These are phyloP conservation scores for Macrostomum lignano DNA, from an alignment of 1,140 invertebrate species.

Conservation along the genomic window DNA sequence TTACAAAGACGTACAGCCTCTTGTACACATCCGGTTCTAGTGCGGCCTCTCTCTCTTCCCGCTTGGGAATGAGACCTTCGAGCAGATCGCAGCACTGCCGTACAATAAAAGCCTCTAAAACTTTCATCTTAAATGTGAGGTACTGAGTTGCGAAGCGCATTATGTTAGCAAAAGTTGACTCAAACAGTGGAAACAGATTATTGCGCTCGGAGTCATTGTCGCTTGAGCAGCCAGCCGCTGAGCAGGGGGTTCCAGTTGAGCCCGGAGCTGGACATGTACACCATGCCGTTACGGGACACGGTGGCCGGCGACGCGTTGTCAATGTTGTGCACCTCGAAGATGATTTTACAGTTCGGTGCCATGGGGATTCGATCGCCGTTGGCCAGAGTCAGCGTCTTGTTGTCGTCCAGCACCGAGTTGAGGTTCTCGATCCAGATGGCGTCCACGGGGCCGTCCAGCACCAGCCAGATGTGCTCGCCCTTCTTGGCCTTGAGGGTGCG, in stretches of 20 bases:
- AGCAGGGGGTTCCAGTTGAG: conserved; percentile 53
- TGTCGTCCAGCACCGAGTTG: conserved; percentile 29
- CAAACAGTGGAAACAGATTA: conserved; percentile 37
- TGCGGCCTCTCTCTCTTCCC: conserved; percentile 4
- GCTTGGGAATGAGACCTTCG: neutral
- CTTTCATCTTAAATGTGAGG: conserved; percentile 46
- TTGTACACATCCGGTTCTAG: conserved; percentile 4
- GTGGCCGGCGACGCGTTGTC: conserved; percentile 83
- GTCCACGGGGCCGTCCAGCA: conserved; percentile 28
- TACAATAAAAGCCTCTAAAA: conserved; percentile 64
- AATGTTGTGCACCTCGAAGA: conserved; percentile 82
- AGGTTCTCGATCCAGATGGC: conserved; percentile 30
- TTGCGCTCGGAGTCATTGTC: too few relatives aligned
- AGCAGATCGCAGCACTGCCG: conserved; percentile 30
- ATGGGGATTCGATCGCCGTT: conserved; percentile 72
- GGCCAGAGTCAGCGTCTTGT: conserved; percentile 49
- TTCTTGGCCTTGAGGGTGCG: conserved; percentile 62
- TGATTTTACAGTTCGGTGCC: conserved; percentile 66
- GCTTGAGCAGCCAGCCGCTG: conserved; percentile 27
- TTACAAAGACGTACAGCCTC: conserved; percentile 5
- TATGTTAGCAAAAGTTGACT: conserved; percentile 44
- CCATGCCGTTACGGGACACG: conserved; percentile 78
- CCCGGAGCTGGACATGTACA: conserved; percentile 82
- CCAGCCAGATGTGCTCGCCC: conserved; percentile 30
- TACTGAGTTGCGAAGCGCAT: conserved; percentile 56